Percentiles rank a stretch among this genome's conserved stretches.
phyloP scores from a whole-genome alignment of 1,140 invertebrate species.

The Lineus longissimus region DNA sequence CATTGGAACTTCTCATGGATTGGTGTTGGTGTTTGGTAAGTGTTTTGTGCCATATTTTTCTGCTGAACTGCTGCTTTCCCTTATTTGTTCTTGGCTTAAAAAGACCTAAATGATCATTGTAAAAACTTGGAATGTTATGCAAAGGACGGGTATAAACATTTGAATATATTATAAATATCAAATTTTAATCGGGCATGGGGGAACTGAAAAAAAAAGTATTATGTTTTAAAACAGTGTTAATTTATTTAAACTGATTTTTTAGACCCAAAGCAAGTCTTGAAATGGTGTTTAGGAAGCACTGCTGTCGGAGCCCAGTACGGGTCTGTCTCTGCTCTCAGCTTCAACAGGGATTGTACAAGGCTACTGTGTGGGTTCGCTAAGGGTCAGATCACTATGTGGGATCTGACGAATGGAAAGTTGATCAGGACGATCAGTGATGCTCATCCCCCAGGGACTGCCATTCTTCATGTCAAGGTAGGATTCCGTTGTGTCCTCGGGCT shows the following conservation, averaged over 20 bases:
- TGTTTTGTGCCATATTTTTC: too few relatives aligned
- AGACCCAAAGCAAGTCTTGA: conserved; percentile 60
- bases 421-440: conserved; percentile 77
- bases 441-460: conserved; percentile 81
- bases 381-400: conserved; percentile 66
- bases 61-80: too few relatives aligned
- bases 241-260: too few relatives aligned
- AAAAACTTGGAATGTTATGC: too few relatives aligned
- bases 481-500: too few relatives aligned
- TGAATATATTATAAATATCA: too few relatives aligned
- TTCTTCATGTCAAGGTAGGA: conserved; percentile 74
- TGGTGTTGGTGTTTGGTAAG: conserved; percentile 81
- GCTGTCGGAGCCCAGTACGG: conserved; percentile 62
- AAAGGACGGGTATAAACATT: too few relatives aligned
- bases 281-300: conserved; percentile 68
- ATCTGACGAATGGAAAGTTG: conserved; percentile 59
- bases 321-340: conserved; percentile 75
- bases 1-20: conserved; percentile 88
- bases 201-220: too few relatives aligned
- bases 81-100: not conserved
- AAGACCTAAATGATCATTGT: not conserved
- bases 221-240: too few relatives aligned
- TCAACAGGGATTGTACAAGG: conserved; percentile 81
- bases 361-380: conserved; percentile 82
- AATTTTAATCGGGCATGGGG: too few relatives aligned